These are phyloP conservation scores for Sinonovacula constricta DNA, from an alignment of 1,140 invertebrate genomes.

Conservation along the genomic window DNA sequence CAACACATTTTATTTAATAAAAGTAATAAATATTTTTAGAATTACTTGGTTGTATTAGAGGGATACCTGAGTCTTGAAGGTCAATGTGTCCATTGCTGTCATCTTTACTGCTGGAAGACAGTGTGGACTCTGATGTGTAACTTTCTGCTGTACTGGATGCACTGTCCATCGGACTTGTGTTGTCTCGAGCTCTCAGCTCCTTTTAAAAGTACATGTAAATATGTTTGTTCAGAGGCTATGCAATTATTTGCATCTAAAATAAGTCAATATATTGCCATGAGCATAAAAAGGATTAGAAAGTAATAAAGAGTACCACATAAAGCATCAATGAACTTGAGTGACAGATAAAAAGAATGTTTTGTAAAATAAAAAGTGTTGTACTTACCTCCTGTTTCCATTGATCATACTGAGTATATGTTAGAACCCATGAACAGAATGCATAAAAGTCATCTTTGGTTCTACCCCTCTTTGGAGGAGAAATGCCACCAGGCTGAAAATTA, in stretches of 20 bases:
- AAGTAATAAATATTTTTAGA: too few relatives aligned
- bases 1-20: too few relatives aligned
- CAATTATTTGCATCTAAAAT: too few relatives aligned
- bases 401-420: constrained; percentile 82
- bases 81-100: constrained; percentile 50
- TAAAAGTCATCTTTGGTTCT: constrained; percentile 82
- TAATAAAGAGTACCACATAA: too few relatives aligned
- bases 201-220: too few relatives aligned
- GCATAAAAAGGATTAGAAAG: too few relatives aligned
- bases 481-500: constrained; percentile 51
- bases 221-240: too few relatives aligned
- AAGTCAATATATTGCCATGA: too few relatives aligned
- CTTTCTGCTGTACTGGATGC: constrained; percentile 75
- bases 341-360: too few relatives aligned
- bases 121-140: constrained; percentile 71
- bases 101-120: constrained; percentile 59
- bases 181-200: constrained; percentile 72
- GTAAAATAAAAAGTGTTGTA: too few relatives aligned
- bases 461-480: constrained; percentile 64
- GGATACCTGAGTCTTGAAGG: constrained; percentile 59
- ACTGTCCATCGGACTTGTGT: constrained; percentile 75
- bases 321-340: too few relatives aligned
- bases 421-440: constrained; percentile 81
- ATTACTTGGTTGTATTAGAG: too few relatives aligned
- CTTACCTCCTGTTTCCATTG: constrained; percentile 79